Evolutionary conservation across 2,888 invertebrate genomes (phyloP).

Genomic region (Tipula unca): DNA sequence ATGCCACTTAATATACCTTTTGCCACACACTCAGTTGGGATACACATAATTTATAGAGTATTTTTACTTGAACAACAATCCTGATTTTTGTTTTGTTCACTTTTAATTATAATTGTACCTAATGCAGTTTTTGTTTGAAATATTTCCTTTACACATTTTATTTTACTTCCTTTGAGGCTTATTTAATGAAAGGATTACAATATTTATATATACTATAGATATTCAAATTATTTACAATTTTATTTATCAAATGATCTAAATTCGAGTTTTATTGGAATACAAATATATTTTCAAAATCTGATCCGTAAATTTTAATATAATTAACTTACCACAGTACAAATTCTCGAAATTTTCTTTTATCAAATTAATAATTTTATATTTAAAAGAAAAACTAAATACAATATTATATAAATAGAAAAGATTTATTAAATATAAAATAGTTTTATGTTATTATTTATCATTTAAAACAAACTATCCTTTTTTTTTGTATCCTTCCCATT

Average conservation of each 20-base stretch:
- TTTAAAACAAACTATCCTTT: background rate
- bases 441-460: background rate
- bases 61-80: background rate
- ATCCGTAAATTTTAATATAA: background rate
- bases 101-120: background rate
- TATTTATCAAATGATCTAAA: background rate
- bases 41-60: background rate
- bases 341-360: no score
- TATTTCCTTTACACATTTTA: background rate
- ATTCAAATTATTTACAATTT: background rate
- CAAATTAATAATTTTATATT: no score
- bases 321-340: background rate
- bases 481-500: background rate
- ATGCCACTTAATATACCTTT: background rate
- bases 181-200: background rate
- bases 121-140: background rate
- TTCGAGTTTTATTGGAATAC: background rate
- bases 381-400: no score
- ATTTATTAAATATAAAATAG: background rate
- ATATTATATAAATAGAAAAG: background rate
- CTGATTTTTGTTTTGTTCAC: background rate
- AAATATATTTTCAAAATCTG: background rate
- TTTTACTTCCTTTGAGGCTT: background rate
- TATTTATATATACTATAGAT: background rate
- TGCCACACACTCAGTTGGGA: conserved; percentile 8